Evolutionary conservation across 2,797 vertebrate genomes (phyloP).

Genomic region (Coregonus ussuriensis): DNA sequence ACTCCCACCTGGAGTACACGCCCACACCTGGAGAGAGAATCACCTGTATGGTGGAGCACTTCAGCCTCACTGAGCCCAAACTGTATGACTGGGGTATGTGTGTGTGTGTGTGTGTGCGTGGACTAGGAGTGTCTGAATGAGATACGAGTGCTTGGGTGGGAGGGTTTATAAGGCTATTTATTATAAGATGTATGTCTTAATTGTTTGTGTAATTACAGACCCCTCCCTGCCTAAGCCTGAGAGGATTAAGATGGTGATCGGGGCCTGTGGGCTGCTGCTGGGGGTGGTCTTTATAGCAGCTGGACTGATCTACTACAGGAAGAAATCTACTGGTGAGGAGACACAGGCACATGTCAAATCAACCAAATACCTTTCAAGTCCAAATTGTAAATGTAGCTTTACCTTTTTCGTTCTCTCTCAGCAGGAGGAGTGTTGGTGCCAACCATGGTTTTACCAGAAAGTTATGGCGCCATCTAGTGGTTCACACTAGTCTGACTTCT

Average conservation of each 20-base stretch:
- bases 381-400: neutral
- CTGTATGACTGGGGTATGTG: slow-evolving; percentile 19
- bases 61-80: neutral
- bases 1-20: no score
- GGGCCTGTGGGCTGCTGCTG: slow-evolving; percentile 49
- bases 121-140: no score
- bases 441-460: neutral
- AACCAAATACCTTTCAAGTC: neutral
- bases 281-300: neutral
- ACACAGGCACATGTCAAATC: neutral
- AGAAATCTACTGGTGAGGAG: slow-evolving; percentile 44
- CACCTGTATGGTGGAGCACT: no score
- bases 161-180: neutral
- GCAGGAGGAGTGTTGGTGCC: neutral
- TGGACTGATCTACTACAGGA: slow-evolving; percentile 57
- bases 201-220: slow-evolving; percentile 42
- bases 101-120: neutral
- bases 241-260: slow-evolving; percentile 50
- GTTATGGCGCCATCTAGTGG: neutral
- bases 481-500: no score
- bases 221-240: slow-evolving; percentile 14
- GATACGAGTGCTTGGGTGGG: neutral
- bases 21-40: no score
- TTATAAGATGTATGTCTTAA: neutral
- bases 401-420: neutral